Evolutionary conservation across 2,113 vertebrate genomes (phyloP).

Genomic region (Pavo muticus): DNA sequence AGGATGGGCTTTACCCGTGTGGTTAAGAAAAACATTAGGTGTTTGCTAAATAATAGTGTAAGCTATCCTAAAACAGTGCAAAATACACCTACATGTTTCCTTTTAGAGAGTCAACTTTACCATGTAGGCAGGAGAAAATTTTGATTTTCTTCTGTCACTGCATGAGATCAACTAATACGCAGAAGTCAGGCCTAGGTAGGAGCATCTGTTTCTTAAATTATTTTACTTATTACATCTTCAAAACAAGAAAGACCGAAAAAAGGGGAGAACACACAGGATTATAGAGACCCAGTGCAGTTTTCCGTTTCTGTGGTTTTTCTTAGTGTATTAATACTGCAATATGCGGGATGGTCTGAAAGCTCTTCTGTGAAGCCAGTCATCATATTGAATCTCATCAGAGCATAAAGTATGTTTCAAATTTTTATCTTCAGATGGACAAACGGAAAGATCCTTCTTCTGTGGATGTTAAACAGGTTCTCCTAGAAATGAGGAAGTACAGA

Average conservation of each 20-base stretch:
- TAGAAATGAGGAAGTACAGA: conserved; percentile 93
- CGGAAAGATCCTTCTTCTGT: conserved; percentile 94
- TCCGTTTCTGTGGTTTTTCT: not conserved
- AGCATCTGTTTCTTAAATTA: not conserved
- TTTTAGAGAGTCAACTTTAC: not conserved
- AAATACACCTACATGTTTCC: not conserved
- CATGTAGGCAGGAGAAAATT: not conserved
- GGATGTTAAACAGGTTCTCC: conserved; percentile 89
- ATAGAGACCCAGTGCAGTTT: not conserved
- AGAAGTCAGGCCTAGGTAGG: not conserved
- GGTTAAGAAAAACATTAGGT: not conserved
- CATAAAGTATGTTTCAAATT: not conserved
- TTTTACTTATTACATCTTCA: not conserved
- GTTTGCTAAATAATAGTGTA: not conserved
- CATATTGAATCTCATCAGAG: not conserved
- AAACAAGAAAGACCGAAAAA: not conserved
- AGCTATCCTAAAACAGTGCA: not conserved
- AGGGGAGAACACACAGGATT: rapidly evolving
- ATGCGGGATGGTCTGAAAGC: not conserved
- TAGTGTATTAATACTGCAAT: not conserved
- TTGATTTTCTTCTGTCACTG: not conserved
- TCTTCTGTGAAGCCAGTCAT: not conserved
- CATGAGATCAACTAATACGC: not conserved
- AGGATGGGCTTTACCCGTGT: not conserved
- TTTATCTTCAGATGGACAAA: conserved; percentile 86